These are phyloP conservation scores for Columba livia DNA, from an alignment of 2,113 vertebrate species.

Conservation along the genomic window DNA sequence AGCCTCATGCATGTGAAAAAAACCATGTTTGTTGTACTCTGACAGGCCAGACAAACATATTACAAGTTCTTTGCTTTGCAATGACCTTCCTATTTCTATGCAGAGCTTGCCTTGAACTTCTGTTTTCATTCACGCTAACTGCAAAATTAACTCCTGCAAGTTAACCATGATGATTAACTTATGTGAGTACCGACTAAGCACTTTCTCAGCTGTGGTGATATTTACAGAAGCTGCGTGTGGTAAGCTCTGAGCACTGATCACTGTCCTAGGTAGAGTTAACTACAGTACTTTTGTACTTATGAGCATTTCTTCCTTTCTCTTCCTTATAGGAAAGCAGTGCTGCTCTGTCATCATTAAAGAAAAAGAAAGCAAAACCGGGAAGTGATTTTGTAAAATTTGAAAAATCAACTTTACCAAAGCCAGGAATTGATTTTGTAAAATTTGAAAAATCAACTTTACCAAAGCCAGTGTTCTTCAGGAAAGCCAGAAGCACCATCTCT, in stretches of 20 bases:
- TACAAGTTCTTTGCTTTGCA: not conserved
- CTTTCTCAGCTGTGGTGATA: not conserved
- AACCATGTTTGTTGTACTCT: rapidly evolving
- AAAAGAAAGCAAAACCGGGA: constrained; percentile 53
- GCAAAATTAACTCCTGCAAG: not conserved
- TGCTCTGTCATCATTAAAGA: constrained; percentile 18
- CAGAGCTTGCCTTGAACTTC: not conserved
- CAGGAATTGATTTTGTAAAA: constrained; percentile 76
- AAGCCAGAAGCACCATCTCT: constrained; percentile 52
- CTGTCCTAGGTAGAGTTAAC: not conserved
- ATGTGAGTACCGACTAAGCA: not conserved
- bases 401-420: constrained; percentile 54
- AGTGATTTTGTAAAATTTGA: constrained; percentile 82
- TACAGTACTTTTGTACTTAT: not conserved
- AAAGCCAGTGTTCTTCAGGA: constrained; percentile 82
- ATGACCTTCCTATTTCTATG: not conserved
- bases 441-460: constrained; percentile 76
- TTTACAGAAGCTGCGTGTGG: not conserved
- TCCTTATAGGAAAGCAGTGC: constrained; percentile 35
- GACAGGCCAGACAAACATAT: not conserved
- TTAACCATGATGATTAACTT: not conserved
- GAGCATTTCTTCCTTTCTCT: not conserved
- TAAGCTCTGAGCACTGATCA: not conserved
- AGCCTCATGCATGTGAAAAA: not conserved
- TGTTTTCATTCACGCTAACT: not conserved